These are phyloP conservation scores for Ranitomeya variabilis DNA, from an alignment of 2,113 vertebrate genomes.

Conservation along the genomic window DNA sequence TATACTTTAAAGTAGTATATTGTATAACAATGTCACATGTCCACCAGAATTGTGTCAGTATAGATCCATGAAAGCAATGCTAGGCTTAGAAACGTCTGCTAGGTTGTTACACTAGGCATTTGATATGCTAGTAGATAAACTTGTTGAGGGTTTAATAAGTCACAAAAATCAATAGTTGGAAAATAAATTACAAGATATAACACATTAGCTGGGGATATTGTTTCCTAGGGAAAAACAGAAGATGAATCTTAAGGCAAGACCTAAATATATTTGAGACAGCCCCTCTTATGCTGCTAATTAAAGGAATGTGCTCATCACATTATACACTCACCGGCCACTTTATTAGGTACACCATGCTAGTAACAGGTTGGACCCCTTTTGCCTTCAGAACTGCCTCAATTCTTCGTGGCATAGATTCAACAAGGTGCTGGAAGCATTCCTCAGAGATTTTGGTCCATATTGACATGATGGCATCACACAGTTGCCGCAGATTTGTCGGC, in stretches of 20 bases:
- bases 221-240: neutral
- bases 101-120: neutral
- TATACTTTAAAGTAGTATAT: neutral
- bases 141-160: neutral
- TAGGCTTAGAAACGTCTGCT: neutral
- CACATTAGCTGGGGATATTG: neutral
- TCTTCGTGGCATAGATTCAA: too few relatives aligned
- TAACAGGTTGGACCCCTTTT: too few relatives aligned
- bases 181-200: neutral
- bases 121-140: neutral
- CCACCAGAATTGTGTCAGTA: neutral
- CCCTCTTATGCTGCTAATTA: neutral
- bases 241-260: neutral
- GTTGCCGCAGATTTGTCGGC: too few relatives aligned
- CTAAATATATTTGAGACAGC: neutral
- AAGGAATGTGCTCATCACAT: neutral
- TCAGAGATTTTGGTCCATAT: too few relatives aligned
- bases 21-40: neutral
- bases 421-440: too few relatives aligned
- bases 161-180: neutral
- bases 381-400: too few relatives aligned
- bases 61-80: neutral
- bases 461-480: too few relatives aligned
- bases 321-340: too few relatives aligned
- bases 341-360: too few relatives aligned